These are phyloP conservation scores for Campoletis sonorensis DNA, from an alignment of 1,140 invertebrate species.

Conservation along the genomic window DNA sequence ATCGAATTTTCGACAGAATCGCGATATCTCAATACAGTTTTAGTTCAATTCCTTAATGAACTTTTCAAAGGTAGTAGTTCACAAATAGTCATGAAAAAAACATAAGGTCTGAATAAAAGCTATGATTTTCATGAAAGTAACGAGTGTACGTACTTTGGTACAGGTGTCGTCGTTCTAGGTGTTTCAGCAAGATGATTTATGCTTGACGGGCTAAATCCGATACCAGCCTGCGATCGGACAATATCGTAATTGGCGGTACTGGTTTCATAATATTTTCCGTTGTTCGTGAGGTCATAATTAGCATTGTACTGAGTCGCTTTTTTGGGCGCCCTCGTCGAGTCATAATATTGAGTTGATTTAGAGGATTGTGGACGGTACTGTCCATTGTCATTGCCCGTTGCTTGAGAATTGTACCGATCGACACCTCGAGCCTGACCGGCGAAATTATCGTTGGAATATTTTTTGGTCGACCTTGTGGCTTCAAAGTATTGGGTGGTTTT, in stretches of 20 bases:
- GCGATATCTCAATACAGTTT: no score
- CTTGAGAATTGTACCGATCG: constrained; percentile 51
- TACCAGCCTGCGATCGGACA: constrained; percentile 65
- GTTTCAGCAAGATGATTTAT: constrained; percentile 74
- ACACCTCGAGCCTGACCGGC: constrained; percentile 40
- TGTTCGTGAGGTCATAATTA: constrained; percentile 64
- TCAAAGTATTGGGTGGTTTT: constrained; percentile 68
- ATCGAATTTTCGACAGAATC: background rate
- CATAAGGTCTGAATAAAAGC: no score
- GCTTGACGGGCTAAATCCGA: constrained; percentile 74
- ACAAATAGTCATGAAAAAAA: no score
- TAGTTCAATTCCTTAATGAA: no score
- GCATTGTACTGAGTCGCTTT: constrained; percentile 68
- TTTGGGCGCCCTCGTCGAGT: constrained; percentile 67
- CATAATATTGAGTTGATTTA: constrained; percentile 67
- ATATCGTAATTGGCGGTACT: constrained; percentile 69
- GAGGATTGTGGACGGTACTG: constrained; percentile 57
- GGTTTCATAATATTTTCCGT: constrained; percentile 67
- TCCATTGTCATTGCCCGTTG: constrained; percentile 45
- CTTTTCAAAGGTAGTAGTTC: no score
- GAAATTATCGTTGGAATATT: constrained; percentile 55
- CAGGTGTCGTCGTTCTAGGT: constrained; percentile 69
- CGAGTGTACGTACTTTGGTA: constrained; percentile 62
- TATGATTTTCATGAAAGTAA: no score
- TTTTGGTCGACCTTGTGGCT: constrained; percentile 67